Percentiles rank a stretch among this genome's conserved stretches.
These are phyloP conservation scores for Eclectus roratus DNA, from an alignment of 2,113 vertebrate species.

Conservation along the genomic window DNA sequence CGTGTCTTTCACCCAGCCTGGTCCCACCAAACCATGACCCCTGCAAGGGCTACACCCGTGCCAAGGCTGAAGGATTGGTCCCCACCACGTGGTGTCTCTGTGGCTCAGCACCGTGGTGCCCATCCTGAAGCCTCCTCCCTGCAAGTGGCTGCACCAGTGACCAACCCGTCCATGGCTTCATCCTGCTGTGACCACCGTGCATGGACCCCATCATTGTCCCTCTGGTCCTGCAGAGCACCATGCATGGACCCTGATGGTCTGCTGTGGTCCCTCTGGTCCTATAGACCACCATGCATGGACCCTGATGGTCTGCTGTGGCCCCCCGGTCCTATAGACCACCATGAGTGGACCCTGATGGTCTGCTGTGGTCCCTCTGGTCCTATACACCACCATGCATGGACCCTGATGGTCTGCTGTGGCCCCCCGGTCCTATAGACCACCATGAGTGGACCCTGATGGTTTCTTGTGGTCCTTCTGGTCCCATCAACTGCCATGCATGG, in stretches of 20 bases:
- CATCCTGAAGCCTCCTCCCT: not conserved
- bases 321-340: not conserved
- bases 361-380: not conserved
- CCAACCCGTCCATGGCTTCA: not conserved
- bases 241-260: not conserved
- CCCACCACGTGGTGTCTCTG: not conserved
- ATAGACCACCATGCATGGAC: not conserved
- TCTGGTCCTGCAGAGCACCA: not conserved
- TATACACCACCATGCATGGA: not conserved
- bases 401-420: not conserved
- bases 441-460: not conserved
- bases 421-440: not conserved
- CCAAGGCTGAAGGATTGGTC: not conserved
- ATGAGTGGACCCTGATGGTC: not conserved
- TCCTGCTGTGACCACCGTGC: accelerated
- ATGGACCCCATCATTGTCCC: not conserved
- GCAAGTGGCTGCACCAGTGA: not conserved
- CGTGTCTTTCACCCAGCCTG: not conserved
- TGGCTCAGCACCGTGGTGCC: not conserved
- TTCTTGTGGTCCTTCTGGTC: not conserved
- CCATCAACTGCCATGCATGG: not conserved
- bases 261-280: not conserved
- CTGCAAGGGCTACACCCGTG: not conserved
- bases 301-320: not conserved
- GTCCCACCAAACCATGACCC: not conserved